These are phyloP conservation scores for Pipra filicauda DNA, from an alignment of 2,113 vertebrate species.

Conservation along the genomic window DNA sequence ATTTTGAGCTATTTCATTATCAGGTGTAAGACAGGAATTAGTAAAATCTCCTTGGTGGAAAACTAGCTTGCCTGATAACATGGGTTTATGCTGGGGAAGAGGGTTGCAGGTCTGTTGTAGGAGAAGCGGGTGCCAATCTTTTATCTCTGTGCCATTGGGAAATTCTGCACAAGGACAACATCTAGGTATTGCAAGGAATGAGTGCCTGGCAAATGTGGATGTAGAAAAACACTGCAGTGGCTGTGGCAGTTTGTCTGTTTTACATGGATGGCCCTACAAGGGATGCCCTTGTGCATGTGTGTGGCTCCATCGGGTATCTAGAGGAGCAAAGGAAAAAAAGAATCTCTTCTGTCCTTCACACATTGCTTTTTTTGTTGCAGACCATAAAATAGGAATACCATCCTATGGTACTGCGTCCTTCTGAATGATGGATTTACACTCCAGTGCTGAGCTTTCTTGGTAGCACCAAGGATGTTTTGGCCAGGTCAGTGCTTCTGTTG, in stretches of 20 bases:
- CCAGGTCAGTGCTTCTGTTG: background rate
- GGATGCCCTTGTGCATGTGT: rapidly evolving
- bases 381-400: background rate
- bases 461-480: background rate
- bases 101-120: background rate
- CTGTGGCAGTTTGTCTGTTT: background rate
- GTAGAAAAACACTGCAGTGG: background rate
- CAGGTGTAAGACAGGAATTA: background rate
- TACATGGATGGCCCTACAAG: background rate
- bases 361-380: background rate
- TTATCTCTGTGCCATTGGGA: background rate
- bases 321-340: background rate
- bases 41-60: background rate
- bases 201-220: background rate
- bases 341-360: background rate
- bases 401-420: background rate
- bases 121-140: background rate
- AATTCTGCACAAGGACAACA: background rate
- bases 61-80: background rate
- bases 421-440: background rate
- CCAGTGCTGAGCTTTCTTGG: background rate
- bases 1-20: background rate
- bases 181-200: background rate
- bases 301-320: background rate
- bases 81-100: background rate